phyloP scores from a whole-genome alignment of 2,113 vertebrate species.

The Pseudorhombus dupliciocellatus region DNA sequence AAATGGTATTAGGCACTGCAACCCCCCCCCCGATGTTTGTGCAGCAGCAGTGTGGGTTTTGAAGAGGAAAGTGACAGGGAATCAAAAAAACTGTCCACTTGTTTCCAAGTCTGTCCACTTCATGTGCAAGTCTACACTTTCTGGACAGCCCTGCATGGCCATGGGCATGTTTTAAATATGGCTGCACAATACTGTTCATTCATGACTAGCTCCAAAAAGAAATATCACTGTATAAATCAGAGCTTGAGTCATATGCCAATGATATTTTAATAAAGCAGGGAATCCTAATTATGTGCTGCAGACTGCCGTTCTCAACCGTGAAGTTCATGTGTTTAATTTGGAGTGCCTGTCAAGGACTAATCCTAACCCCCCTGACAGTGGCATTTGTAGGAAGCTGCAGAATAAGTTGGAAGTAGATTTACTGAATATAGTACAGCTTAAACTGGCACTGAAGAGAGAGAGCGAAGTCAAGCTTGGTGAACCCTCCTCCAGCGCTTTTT shows the following conservation, averaged over 20 bases:
- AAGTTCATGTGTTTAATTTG: slow-evolving; percentile 57
- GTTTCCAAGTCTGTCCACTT: background rate
- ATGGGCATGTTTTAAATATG: slow-evolving; percentile 13
- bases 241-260: slow-evolving; percentile 19
- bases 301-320: slow-evolving; percentile 17
- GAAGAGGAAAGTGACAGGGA: slow-evolving; percentile 12
- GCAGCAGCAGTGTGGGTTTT: slow-evolving; percentile 16
- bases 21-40: slow-evolving; percentile 28
- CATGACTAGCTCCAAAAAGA: slow-evolving; percentile 6
- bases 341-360: slow-evolving; percentile 54
- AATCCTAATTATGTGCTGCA: slow-evolving; percentile 32
- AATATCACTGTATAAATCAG: slow-evolving; percentile 30
- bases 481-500: slow-evolving; percentile 49
- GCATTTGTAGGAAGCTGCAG: slow-evolving; percentile 58
- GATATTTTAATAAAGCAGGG: slow-evolving; percentile 24
- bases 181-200: slow-evolving; percentile 6
- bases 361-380: slow-evolving; percentile 57
- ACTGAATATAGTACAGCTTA: slow-evolving; percentile 67
- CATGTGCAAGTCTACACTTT: background rate
- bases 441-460: slow-evolving; percentile 41
- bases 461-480: slow-evolving; percentile 56
- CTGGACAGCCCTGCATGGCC: background rate
- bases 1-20: slow-evolving; percentile 38
- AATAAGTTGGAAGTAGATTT: slow-evolving; percentile 72
- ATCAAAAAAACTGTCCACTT: slow-evolving; percentile 7